These are phyloP conservation scores for Tragelaphus buxtoni DNA, from an alignment of 2,113 vertebrate species.

Conservation along the genomic window DNA sequence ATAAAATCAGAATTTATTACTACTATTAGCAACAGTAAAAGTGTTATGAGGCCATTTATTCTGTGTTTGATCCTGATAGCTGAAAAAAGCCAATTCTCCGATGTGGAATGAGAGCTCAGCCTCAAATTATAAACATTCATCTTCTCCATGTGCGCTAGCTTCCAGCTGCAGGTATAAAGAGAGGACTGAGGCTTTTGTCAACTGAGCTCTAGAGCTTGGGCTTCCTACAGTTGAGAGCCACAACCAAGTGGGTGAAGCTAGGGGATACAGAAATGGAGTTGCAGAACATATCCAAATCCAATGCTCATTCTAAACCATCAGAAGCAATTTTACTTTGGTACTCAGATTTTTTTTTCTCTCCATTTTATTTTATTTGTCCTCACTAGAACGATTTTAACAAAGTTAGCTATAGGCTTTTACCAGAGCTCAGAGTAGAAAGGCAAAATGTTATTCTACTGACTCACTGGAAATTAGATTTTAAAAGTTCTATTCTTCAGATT, in stretches of 20 bases:
- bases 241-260: background rate
- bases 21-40: constrained; percentile 42
- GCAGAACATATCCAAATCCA: background rate
- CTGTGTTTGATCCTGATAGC: background rate
- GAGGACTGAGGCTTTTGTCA: background rate
- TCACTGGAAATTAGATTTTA: background rate
- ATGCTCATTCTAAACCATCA: background rate
- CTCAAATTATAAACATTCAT: background rate
- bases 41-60: constrained; percentile 52
- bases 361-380: constrained; percentile 3
- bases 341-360: background rate
- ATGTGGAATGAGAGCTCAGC: background rate
- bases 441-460: background rate
- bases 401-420: background rate
- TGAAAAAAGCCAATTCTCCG: background rate
- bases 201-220: background rate
- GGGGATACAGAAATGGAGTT: background rate
- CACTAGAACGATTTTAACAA: background rate
- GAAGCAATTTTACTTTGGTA: background rate
- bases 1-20: constrained; percentile 55
- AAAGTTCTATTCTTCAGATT: background rate
- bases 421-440: background rate
- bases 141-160: background rate
- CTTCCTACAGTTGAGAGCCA: background rate
- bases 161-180: background rate